phyloP scores from a whole-genome alignment of 2,113 vertebrate genomes.

The Mormyrus lacerda region DNA sequence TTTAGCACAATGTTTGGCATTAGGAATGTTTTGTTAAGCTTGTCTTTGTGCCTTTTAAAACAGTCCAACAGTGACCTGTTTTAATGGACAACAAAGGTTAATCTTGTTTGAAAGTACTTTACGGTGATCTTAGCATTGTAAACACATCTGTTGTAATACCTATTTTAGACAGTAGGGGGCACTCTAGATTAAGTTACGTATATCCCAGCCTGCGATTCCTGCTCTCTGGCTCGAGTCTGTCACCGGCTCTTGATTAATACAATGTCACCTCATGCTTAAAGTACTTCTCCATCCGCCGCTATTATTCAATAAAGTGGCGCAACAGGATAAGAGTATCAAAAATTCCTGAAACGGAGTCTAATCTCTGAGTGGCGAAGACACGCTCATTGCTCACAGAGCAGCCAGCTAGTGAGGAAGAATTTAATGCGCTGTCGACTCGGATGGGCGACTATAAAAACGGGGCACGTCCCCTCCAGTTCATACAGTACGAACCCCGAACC shows the following conservation, averaged over 20 bases:
- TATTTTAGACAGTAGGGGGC: constrained; percentile 45
- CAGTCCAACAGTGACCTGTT: not conserved
- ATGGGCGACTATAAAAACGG: not conserved
- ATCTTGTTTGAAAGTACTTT: constrained; percentile 17
- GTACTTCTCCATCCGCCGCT: constrained; percentile 36
- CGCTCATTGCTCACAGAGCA: not conserved
- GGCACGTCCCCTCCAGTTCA: not conserved
- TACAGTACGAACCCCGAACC: not conserved
- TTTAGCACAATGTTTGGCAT: not conserved
- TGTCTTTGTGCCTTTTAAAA: not conserved
- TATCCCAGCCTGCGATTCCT: not conserved
- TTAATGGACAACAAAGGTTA: constrained; percentile 46
- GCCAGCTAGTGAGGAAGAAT: not conserved
- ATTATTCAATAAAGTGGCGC: not conserved
- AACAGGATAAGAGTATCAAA: not conserved
- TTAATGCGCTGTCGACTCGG: not conserved
- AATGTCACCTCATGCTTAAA: constrained; percentile 44
- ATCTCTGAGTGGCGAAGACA: not conserved
- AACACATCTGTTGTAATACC: not conserved
- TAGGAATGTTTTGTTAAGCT: not conserved
- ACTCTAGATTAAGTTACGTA: constrained; percentile 30
- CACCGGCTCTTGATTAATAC: constrained; percentile 8
- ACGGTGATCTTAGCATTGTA: not conserved
- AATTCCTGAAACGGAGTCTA: not conserved
- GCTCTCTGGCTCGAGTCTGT: constrained; percentile 7